Evolutionary conservation across 2,113 vertebrate genomes (phyloP).

Genomic region (Octodon degus): DNA sequence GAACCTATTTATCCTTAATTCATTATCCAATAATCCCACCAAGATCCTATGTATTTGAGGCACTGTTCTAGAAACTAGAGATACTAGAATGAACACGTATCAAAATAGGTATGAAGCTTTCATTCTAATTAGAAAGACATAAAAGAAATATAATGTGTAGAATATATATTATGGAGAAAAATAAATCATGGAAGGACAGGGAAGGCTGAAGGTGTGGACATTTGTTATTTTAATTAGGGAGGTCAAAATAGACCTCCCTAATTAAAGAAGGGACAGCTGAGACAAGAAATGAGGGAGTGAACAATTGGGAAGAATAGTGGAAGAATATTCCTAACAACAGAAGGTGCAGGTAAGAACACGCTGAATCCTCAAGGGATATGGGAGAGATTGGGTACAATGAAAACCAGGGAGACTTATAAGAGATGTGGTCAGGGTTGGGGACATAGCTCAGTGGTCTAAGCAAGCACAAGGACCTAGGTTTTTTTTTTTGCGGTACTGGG

Average conservation of each 20-base stretch:
- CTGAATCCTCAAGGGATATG: background rate
- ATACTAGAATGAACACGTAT: background rate
- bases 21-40: background rate
- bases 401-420: background rate
- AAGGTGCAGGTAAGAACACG: background rate
- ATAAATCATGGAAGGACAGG: background rate
- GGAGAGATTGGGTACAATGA: background rate
- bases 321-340: background rate
- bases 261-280: background rate
- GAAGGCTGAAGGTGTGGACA: background rate
- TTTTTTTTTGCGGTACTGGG: no score
- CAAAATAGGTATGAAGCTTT: background rate
- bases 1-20: background rate
- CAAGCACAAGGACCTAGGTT: no score
- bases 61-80: background rate
- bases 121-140: slow-evolving; percentile 2
- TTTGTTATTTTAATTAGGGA: background rate
- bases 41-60: background rate
- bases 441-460: no score
- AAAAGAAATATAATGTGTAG: background rate
- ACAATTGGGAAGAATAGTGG: background rate
- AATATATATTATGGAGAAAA: background rate
- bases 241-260: background rate
- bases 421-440: background rate
- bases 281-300: background rate